Base-by-base conservation (phyloP, 2,888 invertebrate species). In the Drosophila neonasuta region DNA sequence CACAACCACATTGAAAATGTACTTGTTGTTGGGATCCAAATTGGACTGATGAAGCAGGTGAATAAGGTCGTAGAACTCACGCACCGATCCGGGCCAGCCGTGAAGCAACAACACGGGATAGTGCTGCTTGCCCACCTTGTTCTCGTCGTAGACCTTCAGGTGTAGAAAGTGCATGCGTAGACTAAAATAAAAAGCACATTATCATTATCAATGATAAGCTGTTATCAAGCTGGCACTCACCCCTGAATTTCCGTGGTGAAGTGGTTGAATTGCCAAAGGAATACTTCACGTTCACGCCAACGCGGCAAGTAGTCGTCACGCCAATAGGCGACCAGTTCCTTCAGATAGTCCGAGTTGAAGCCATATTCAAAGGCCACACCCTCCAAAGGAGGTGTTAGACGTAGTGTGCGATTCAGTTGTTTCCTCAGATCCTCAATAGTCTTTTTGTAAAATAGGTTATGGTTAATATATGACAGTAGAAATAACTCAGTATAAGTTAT, bases 1-100 rank as follows among this genome's bases (percentile, higher is more conserved):
- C 0, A 92, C 92, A 13, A 94, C 89, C 56, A 94, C 91, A 87
- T 94, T 93, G 77, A 94, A 94, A 2, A 93, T 93, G 74, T 93
- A 92, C 70, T 92, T 91, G 49, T 90, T 88, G 6, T 91, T 91
- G 1, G 90, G 77, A 36, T 91, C 89, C 0, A 92, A 90, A 13
- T 75, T 48, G 0, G 89, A 70, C 45, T 91, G 76, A 0, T 92
- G 93, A n/a, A 96, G 91, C 48, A 93, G 87, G 0, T 96, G 95
- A 55, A 96, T 94, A 0, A 96, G 90, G 59, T 94, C 94, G 83
- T 95, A 95, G 90, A 97, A 97, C 91, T 97, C 97, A n/a, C 94
- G 92, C 2, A 97, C 92, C 0, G 96, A 96, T 0, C 97, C 96
- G 0, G 97, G 97, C 97, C 97, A 97, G 41, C 97, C 97, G 88